Evolutionary conservation across 1,140 invertebrate genomes (phyloP).

Genomic region (Lethrus apterus): DNA sequence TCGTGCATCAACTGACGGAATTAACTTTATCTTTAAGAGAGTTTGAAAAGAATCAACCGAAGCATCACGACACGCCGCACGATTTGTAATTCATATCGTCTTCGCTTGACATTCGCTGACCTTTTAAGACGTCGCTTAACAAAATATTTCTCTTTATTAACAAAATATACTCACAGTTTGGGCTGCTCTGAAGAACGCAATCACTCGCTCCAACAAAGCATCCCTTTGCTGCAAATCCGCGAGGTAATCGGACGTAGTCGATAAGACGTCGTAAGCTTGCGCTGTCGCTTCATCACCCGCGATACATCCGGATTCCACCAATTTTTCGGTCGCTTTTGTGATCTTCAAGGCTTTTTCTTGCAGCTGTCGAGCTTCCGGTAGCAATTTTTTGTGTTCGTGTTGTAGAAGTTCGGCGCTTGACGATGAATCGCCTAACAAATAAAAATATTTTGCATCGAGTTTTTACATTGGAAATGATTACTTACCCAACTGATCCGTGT

Average conservation of each 20-base stretch:
- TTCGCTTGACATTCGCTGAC: too few relatives aligned
- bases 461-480: conserved; percentile 17
- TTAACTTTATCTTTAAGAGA: too few relatives aligned
- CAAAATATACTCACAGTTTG: conserved; percentile 50
- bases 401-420: conserved; percentile 61
- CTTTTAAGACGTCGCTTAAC: too few relatives aligned
- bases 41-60: too few relatives aligned
- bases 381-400: conserved; percentile 61
- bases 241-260: conserved; percentile 64
- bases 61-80: too few relatives aligned
- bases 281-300: conserved; percentile 63
- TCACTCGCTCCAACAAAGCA: conserved; percentile 56
- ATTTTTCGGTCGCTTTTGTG: conserved; percentile 69
- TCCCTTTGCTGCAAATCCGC: conserved; percentile 64
- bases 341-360: conserved; percentile 71
- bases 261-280: conserved; percentile 66
- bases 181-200: conserved; percentile 67
- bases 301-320: conserved; percentile 61
- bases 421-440: conserved; percentile 54
- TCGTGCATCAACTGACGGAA: too few relatives aligned
- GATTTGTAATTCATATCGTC: too few relatives aligned
- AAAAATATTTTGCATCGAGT: background rate
- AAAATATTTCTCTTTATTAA: too few relatives aligned
- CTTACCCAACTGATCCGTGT: conserved; percentile 44
- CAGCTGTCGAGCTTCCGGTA: conserved; percentile 65